Evolutionary conservation across 2,113 vertebrate genomes (phyloP).

Genomic region (Lophotis ruficrista): DNA sequence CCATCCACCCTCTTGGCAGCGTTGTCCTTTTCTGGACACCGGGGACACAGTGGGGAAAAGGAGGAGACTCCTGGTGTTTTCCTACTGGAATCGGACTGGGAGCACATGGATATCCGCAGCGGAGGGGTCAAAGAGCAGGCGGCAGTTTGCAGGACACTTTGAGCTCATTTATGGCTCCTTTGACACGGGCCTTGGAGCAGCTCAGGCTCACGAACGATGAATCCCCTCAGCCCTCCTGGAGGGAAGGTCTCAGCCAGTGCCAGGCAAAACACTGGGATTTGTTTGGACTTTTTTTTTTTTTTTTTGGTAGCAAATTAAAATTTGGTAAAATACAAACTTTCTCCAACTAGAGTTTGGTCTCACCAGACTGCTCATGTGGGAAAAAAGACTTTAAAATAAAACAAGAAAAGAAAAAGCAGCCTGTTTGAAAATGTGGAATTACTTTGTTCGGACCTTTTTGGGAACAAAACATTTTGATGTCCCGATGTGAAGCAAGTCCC

Average conservation of each 20-base stretch:
- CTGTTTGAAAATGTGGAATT: background rate
- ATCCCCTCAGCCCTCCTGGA: background rate
- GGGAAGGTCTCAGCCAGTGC: background rate
- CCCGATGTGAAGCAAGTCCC: background rate
- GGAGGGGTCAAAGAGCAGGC: background rate
- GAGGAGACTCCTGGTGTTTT: background rate
- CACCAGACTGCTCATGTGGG: background rate
- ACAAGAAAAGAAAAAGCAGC: background rate
- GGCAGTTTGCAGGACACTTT: background rate
- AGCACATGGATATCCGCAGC: background rate
- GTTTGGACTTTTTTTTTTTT: background rate
- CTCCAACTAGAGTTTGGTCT: background rate
- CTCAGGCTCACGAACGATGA: background rate
- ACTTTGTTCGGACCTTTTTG: background rate
- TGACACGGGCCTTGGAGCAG: fast-evolving
- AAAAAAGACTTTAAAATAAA: background rate
- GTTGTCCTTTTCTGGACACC: too few species aligned
- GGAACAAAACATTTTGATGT: background rate
- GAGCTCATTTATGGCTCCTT: background rate
- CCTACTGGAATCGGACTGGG: background rate
- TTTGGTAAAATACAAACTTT: background rate
- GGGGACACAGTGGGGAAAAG: background rate
- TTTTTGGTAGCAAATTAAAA: background rate
- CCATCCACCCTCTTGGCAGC: background rate
- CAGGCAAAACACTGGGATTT: background rate